phyloP scores from a whole-genome alignment of 2,888 invertebrate genomes.

The Mimachlamys varia region DNA sequence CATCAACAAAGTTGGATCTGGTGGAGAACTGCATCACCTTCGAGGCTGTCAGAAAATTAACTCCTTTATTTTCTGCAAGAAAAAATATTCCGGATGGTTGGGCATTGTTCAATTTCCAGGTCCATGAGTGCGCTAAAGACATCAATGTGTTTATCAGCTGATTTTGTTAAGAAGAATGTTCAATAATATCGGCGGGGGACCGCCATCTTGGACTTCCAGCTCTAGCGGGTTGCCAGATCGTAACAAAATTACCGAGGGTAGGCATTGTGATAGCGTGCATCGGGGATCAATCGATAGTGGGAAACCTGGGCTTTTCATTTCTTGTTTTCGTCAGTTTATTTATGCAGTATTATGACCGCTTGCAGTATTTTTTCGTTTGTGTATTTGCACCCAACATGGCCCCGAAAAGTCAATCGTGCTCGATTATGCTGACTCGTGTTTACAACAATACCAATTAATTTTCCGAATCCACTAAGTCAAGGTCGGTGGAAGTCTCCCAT shows the following conservation, averaged over 20 bases:
- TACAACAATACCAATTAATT: conserved; percentile 33
- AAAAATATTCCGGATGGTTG: conserved; percentile 43
- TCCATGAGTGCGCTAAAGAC: conserved; percentile 41
- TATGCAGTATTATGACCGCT: background rate
- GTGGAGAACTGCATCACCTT: conserved; percentile 52
- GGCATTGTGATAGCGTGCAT: conserved; percentile 38
- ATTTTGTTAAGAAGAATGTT: conserved; percentile 63
- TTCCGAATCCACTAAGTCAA: conserved; percentile 1
- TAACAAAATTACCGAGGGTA: conserved; percentile 50
- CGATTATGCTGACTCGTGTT: conserved; percentile 29
- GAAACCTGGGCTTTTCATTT: conserved; percentile 6
- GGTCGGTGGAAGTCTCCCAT: background rate
- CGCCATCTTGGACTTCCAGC: conserved; percentile 70
- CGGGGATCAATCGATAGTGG: background rate
- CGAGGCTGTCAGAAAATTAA: conserved; percentile 39
- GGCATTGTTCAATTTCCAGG: conserved; percentile 44
- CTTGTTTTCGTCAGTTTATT: background rate
- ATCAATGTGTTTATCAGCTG: conserved; percentile 42
- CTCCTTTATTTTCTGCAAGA: conserved; percentile 41
- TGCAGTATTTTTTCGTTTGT: conserved; percentile 1
- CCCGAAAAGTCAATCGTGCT: conserved; percentile 36
- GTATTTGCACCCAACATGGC: conserved; percentile 51
- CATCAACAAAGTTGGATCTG: conserved; percentile 72
- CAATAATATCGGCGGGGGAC: conserved; percentile 68
- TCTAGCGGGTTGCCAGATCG: conserved; percentile 52